Evolutionary conservation across 2,888 invertebrate genomes (phyloP).

Genomic region (Trachelus troglodyta): DNA sequence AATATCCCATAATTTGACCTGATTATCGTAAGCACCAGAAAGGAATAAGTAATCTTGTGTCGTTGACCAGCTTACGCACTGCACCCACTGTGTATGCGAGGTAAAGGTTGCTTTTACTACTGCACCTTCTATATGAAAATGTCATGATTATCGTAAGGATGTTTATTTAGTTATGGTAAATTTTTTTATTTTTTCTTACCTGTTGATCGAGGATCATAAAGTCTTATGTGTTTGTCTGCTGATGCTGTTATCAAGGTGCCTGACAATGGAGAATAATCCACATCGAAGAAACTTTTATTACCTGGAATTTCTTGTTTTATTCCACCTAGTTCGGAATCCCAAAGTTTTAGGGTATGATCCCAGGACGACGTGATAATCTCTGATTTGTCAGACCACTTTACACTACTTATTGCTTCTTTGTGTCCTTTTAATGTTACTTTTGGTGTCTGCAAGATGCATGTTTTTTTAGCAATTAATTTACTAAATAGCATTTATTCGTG

Average conservation of each 20-base stretch:
- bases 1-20: slow-evolving; percentile 96
- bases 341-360: slow-evolving; percentile 95
- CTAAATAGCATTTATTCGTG: neutral
- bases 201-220: slow-evolving; percentile 92
- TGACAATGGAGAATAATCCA: slow-evolving; percentile 84
- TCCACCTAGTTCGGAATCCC: slow-evolving; percentile 90
- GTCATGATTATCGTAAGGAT: neutral
- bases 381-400: slow-evolving; percentile 84
- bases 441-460: slow-evolving; percentile 73
- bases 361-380: slow-evolving; percentile 89
- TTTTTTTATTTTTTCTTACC: slow-evolving; percentile 66
- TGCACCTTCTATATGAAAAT: slow-evolving; percentile 76
- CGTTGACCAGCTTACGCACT: slow-evolving; percentile 89
- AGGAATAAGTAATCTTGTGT: slow-evolving; percentile 86
- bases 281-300: slow-evolving; percentile 90
- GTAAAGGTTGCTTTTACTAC: slow-evolving; percentile 90
- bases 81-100: slow-evolving; percentile 93
- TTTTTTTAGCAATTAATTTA: slow-evolving; percentile 6
- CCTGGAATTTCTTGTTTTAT: slow-evolving; percentile 85
- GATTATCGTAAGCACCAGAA: slow-evolving; percentile 91
- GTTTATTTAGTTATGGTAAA: slow-evolving; percentile 12
- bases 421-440: slow-evolving; percentile 91
- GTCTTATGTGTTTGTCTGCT: slow-evolving; percentile 88
- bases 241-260: slow-evolving; percentile 85
- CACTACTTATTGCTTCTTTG: slow-evolving; percentile 87